Evolutionary conservation across 92 coral and sea anemone genomes (phyloP).

Genomic region (Ricordea florida): DNA sequence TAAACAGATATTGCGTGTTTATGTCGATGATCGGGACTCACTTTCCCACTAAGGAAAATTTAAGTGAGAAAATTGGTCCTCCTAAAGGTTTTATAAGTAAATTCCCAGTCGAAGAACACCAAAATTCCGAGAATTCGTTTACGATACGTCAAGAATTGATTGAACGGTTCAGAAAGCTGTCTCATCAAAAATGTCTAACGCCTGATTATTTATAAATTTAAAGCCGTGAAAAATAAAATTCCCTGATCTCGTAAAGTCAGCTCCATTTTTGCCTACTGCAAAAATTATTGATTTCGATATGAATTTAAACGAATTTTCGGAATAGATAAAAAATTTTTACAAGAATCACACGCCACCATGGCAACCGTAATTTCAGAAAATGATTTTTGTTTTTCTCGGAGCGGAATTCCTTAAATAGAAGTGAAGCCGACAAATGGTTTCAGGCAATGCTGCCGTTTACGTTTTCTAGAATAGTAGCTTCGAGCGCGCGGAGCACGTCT

Average conservation of each 20-base stretch:
- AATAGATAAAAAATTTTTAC: slow-evolving; percentile 11
- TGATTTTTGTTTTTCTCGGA: slow-evolving; percentile 12
- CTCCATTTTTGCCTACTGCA: no score
- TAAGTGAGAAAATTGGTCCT: no score
- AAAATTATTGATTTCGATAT: no score
- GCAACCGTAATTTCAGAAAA: slow-evolving; percentile 38
- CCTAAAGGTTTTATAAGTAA: no score
- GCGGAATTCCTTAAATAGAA: slow-evolving; percentile 38
- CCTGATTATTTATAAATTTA: slow-evolving; percentile 8
- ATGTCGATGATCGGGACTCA: background rate
- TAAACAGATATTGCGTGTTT: slow-evolving; percentile 11
- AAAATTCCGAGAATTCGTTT: no score
- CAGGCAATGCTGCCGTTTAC: slow-evolving; percentile 1
- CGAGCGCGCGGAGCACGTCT: no score
- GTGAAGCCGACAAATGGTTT: slow-evolving; percentile 28
- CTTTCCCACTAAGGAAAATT: background rate
- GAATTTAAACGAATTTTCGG: no score
- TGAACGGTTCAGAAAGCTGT: background rate
- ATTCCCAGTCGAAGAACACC: no score
- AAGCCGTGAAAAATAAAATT: background rate
- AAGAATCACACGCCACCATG: slow-evolving; percentile 15
- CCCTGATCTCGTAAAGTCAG: background rate
- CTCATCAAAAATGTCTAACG: no score
- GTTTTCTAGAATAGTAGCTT: slow-evolving; percentile 15
- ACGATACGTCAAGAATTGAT: background rate